phyloP scores from a whole-genome alignment of 2,113 vertebrate species.

The Casuarius casuarius region DNA sequence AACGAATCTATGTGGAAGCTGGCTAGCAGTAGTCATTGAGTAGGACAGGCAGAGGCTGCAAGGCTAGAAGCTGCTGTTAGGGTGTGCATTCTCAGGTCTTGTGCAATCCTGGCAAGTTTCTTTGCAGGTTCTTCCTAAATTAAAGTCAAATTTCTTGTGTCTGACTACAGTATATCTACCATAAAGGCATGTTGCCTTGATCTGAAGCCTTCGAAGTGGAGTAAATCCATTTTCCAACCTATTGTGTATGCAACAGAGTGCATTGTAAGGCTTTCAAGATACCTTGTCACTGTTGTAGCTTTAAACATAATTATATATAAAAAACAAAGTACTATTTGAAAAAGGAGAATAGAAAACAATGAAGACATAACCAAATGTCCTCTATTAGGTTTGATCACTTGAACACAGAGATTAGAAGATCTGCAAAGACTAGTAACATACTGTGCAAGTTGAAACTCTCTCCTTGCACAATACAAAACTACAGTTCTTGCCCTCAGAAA shows the following conservation, averaged over 20 bases:
- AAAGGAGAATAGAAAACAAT: neutral
- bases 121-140: rapidly evolving
- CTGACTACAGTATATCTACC: rapidly evolving
- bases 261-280: neutral
- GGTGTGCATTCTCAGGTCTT: rapidly evolving
- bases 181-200: neutral
- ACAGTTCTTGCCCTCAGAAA: neutral
- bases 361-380: neutral
- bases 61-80: neutral
- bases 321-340: neutral
- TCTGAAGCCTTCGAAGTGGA: neutral
- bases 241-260: rapidly evolving
- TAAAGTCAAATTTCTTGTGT: neutral
- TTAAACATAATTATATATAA: neutral
- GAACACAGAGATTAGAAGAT: neutral
- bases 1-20: neutral
- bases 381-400: neutral
- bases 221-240: neutral
- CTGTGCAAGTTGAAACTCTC: neutral
- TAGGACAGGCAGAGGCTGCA: neutral
- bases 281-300: neutral
- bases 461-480: neutral
- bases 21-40: rapidly evolving
- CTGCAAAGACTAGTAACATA: neutral
- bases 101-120: neutral